phyloP scores from a whole-genome alignment of 2,113 vertebrate species.

The Paradoxurus hermaphroditus region DNA sequence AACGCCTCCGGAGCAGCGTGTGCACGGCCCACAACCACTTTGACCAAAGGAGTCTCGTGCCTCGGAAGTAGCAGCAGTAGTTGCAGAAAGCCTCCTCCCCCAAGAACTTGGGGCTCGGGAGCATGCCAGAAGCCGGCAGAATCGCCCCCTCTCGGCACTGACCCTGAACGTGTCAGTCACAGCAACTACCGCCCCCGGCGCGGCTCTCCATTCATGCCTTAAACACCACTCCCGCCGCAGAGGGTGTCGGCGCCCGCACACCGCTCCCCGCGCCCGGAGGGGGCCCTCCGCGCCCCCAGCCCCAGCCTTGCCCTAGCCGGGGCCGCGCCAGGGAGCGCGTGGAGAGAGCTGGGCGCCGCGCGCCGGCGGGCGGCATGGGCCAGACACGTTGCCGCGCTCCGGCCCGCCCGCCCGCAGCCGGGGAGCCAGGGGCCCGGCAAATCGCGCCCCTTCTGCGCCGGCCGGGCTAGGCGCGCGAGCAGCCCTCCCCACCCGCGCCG shows the following conservation, averaged over 20 bases:
- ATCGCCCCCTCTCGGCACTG: not conserved
- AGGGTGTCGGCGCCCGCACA: not conserved
- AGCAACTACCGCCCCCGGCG: not conserved
- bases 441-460: not conserved
- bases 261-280: not conserved
- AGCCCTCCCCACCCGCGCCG: not conserved
- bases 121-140: not conserved
- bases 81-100: conserved; percentile 44
- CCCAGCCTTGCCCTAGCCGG: not conserved
- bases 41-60: conserved; percentile 29
- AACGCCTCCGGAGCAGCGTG: conserved; percentile 38
- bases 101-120: not conserved
- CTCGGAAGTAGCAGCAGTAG: conserved; percentile 51
- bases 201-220: conserved; percentile 26
- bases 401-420: not conserved
- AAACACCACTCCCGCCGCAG: not conserved
- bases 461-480: not conserved
- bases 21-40: conserved; percentile 52
- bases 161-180: conserved; percentile 45
- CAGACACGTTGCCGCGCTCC: conserved; percentile 54
- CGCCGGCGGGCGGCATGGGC: not conserved
- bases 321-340: conserved; percentile 11
- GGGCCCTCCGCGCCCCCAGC: not conserved
- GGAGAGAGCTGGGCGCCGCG: not conserved
- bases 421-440: not conserved